A percentile compares a stretch with the other conserved stretches of the same genome.
phyloP scores from a whole-genome alignment of 2,797 vertebrate genomes.

The Varecia variegata region DNA sequence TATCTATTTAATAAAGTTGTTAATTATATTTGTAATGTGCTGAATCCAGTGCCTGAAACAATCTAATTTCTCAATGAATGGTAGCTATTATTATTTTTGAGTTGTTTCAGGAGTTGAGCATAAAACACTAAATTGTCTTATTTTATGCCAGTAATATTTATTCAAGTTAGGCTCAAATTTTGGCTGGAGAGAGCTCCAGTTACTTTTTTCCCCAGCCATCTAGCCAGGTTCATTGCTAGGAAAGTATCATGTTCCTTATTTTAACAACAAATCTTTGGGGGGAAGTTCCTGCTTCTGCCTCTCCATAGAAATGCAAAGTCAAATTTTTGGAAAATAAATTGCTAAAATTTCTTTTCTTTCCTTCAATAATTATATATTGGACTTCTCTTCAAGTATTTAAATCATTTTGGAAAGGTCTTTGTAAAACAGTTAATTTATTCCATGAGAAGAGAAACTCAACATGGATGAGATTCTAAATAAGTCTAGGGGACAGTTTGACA shows the following conservation, averaged over 20 bases:
- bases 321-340: conserved; percentile 14
- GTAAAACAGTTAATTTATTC: conserved; percentile 49
- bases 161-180: not conserved
- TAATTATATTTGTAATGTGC: not conserved
- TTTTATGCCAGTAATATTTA: not conserved
- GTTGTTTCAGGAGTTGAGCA: not conserved
- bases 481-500: conserved; percentile 6
- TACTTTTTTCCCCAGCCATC: not conserved
- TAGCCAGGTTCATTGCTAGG: not conserved
- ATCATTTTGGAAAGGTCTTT: not conserved
- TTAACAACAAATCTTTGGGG: not conserved
- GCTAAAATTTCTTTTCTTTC: not conserved
- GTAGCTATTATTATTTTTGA: not conserved
- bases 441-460: not conserved
- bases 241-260: not conserved
- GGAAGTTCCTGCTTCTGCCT: not conserved
- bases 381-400: not conserved
- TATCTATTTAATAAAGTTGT: not conserved
- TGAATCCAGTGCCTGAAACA: not conserved
- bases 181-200: not conserved
- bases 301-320: not conserved
- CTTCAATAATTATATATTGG: not conserved
- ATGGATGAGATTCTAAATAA: conserved; percentile 33
- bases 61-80: not conserved
- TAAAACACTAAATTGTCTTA: not conserved